Percentiles rank a stretch among this genome's conserved stretches.
These are phyloP conservation scores for Gadopsis marmoratus DNA, from an alignment of 2,797 vertebrate species.

Conservation along the genomic window DNA sequence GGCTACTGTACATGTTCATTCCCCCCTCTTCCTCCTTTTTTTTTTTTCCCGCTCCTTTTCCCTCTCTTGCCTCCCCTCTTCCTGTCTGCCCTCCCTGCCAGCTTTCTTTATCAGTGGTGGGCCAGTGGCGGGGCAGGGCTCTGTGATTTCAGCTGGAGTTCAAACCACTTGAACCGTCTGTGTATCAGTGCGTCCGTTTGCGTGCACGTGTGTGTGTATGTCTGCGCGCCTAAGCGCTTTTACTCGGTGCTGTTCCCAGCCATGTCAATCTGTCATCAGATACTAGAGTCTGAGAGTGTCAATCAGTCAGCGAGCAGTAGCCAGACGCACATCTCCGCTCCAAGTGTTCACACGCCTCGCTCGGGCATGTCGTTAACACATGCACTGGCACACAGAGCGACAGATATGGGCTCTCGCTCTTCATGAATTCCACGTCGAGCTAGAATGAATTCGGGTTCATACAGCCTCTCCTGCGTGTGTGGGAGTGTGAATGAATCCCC, in stretches of 20 bases:
- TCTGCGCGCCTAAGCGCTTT: conserved; percentile 35
- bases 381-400: conserved; percentile 26
- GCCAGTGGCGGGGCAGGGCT: conserved; percentile 50
- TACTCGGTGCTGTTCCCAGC: conserved; percentile 43
- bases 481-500: conserved; percentile 47
- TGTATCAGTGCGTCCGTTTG: conserved; percentile 2
- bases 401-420: conserved; percentile 45
- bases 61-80: background rate
- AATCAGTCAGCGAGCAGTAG: conserved; percentile 63
- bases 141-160: conserved; percentile 70
- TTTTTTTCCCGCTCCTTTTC: background rate
- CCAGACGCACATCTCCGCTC: conserved; percentile 51
- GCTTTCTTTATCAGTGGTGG: conserved; percentile 60
- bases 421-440: conserved; percentile 39
- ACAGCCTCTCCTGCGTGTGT: conserved; percentile 36
- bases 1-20: too few relatives aligned
- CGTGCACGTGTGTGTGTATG: conserved; percentile 16
- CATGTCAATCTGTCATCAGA: conserved; percentile 72
- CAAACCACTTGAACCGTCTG: conserved; percentile 64
- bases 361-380: conserved; percentile 60
- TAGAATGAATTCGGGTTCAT: conserved; percentile 53
- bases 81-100: conserved; percentile 25
- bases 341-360: conserved; percentile 53
- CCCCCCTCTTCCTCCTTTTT: background rate
- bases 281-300: conserved; percentile 59